Evolutionary conservation across 2,113 vertebrate species (phyloP).

Genomic region (Dipodomys ordii): DNA sequence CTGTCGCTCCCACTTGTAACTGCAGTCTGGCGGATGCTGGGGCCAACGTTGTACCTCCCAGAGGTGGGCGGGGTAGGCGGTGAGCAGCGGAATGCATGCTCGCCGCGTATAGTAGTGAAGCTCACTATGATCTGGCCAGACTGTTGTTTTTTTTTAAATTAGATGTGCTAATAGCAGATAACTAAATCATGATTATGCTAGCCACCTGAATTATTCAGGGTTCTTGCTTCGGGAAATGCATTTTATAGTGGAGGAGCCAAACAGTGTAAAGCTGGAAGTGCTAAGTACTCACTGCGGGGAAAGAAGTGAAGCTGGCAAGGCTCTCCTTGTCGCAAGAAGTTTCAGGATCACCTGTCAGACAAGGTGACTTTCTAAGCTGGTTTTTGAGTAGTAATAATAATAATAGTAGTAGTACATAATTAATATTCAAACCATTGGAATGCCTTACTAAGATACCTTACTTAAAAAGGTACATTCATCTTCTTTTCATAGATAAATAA

Average conservation of each 20-base stretch:
- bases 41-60: not conserved
- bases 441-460: not conserved
- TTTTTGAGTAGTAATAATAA: constrained; percentile 4
- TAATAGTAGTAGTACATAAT: not conserved
- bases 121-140: not conserved
- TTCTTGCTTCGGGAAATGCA: not conserved
- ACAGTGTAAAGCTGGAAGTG: not conserved
- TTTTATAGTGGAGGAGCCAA: not conserved
- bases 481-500: not conserved
- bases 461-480: not conserved
- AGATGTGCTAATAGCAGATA: not conserved
- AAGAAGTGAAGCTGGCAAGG: not conserved
- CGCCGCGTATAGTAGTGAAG: not conserved
- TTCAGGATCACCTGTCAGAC: not conserved
- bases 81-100: not conserved
- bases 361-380: not conserved
- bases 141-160: not conserved
- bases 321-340: not conserved
- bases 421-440: not conserved
- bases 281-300: not conserved
- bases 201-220: not conserved
- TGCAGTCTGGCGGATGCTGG: not conserved
- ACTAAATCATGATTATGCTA: not conserved
- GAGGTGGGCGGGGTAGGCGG: not conserved
- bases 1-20: too few relatives aligned